Percentiles rank a stretch among this genome's conserved stretches.
Conservation (phyloP, 1,140 invertebrate species). For the Bicyclus anynana region DNA sequence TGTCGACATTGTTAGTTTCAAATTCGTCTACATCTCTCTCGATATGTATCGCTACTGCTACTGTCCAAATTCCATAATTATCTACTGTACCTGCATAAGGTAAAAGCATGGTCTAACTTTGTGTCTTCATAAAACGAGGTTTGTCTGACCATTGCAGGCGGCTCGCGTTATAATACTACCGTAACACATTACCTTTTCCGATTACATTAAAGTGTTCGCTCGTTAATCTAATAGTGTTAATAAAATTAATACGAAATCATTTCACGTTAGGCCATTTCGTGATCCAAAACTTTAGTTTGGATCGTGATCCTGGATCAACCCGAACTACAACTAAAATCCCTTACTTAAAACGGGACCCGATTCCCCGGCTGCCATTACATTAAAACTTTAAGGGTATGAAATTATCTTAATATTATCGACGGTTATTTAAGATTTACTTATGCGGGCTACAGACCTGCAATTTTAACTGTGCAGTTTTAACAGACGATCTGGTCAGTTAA, state of each 20-base stretch:
- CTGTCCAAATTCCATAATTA: no score
- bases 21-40: no score
- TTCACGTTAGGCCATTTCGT: constrained; percentile 16
- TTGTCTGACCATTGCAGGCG: no score
- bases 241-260: constrained; percentile 3
- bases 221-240: not conserved
- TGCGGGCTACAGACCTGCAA: no score
- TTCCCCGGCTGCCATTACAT: constrained; percentile 25
- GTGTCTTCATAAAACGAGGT: no score
- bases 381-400: constrained; percentile 26
- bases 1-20: no score
- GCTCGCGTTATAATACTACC: not conserved
- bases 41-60: no score
- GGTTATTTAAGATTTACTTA: constrained; percentile 8
- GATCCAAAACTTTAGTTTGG: constrained; percentile 32
- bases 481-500: no score
- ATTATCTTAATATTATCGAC: constrained; percentile 16
- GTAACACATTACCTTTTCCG: not conserved
- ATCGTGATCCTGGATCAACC: constrained; percentile 33
- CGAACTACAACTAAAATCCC: constrained; percentile 37
- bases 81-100: no score
- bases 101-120: no score
- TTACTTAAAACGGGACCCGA: constrained; percentile 36
- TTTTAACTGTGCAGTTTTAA: no score
- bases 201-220: not conserved